phyloP scores from a whole-genome alignment of 2,797 vertebrate genomes.

The Molossus molossus region DNA sequence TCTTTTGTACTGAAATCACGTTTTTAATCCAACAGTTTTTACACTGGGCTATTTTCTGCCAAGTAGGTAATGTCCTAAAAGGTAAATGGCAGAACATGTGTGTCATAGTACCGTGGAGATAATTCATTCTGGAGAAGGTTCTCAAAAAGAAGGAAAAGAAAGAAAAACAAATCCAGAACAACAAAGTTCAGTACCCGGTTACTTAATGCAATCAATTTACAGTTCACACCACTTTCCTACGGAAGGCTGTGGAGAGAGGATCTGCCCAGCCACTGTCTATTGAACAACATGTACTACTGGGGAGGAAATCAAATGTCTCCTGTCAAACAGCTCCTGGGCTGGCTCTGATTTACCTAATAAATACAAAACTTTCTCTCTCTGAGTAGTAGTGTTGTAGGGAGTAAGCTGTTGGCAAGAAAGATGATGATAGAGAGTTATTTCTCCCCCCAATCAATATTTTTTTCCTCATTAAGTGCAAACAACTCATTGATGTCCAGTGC shows the following conservation, averaged over 20 bases:
- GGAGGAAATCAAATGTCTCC: conserved; percentile 81
- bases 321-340: conserved; percentile 67
- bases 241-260: conserved; percentile 49
- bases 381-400: conserved; percentile 56
- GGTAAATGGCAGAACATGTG: conserved; percentile 22
- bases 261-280: conserved; percentile 26
- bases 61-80: conserved; percentile 54
- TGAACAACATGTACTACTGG: conserved; percentile 71
- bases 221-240: conserved; percentile 74
- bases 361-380: conserved; percentile 64
- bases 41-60: conserved; percentile 37
- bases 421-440: conserved; percentile 10
- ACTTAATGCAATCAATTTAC: conserved; percentile 72
- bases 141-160: not conserved
- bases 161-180: conserved; percentile 41
- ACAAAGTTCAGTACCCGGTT: conserved; percentile 49
- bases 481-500: not conserved
- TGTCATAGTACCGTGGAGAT: conserved; percentile 41
- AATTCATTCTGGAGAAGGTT: not conserved
- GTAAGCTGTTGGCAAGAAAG: conserved; percentile 51
- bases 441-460: not conserved
- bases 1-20: not conserved
- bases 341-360: conserved; percentile 84
- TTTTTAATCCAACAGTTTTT: conserved; percentile 36
- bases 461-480: not conserved